Conservation (phyloP, 2,888 invertebrate genomes). For the Onthophagus sagittarius region DNA sequence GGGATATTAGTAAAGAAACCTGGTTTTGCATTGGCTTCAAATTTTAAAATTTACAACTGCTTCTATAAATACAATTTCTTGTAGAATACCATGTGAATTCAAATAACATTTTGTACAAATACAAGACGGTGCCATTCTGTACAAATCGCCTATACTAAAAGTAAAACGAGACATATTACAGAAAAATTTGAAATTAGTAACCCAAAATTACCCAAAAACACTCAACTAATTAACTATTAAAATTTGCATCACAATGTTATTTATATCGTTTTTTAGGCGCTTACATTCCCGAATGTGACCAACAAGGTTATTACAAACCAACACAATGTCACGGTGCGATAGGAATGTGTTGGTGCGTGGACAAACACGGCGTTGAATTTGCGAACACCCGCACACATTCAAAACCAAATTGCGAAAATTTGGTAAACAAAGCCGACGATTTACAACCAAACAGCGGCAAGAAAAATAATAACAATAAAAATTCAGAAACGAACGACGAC, state of each 20-base stretch:
- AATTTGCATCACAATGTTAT: background rate
- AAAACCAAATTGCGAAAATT: slow-evolving; percentile 63
- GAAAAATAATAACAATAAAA: background rate
- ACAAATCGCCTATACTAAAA: no score
- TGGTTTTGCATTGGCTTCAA: no score
- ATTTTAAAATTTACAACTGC: no score
- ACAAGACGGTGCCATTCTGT: no score
- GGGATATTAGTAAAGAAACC: no score
- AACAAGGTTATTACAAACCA: slow-evolving; percentile 79
- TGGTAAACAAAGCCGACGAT: slow-evolving; percentile 35
- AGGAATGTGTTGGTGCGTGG: slow-evolving; percentile 91
- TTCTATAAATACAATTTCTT: no score
- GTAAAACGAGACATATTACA: no score
- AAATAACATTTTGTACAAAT: no score
- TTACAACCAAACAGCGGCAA: slow-evolving; percentile 45
- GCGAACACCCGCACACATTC: slow-evolving; percentile 79
- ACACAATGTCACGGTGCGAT: slow-evolving; percentile 85
- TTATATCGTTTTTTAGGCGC: slow-evolving; percentile 55
- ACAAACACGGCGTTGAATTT: slow-evolving; percentile 85
- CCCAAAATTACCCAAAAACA: no score
- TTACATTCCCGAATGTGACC: slow-evolving; percentile 80
- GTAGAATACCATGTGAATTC: no score
- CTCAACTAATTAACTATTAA: no score
- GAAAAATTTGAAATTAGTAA: no score
- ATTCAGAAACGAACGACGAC: slow-evolving; percentile 59